Base-by-base conservation (phyloP, 2,888 invertebrate species). In the Phortica magna region DNA sequence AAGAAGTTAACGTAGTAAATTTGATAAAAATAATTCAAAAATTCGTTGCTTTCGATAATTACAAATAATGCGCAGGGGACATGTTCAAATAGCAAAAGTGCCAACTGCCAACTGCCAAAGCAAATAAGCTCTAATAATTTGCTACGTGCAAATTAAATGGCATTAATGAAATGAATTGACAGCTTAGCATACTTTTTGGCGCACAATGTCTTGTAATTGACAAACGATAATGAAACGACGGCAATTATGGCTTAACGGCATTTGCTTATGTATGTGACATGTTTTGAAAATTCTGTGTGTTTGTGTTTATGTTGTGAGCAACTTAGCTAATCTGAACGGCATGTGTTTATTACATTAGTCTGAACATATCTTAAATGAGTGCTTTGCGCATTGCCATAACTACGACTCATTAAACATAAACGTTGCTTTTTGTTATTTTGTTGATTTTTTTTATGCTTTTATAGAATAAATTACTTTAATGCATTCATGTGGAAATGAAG, bases 1-100 rank as follows among this genome's bases (percentile, higher is more conserved):
- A 61, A 61, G 19, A 61, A 61, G 10, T 61, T 61, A 61, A 61
- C 19, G 61, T 5, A 61, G 19, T 19, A 14, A 48, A 48, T 48
- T 48, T 9, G 48, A 48, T 9, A 12, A 48, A 14, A 9, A 14
- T 14, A 48, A 48, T 7, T 48, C 14, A 48, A 14, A 9, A 48
- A 48, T 31, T 31, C 31, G 48, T 14, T 48, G 48, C 48, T 48
- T 5, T 48, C 48, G 48, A 48, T 48, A 48, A 9, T 48, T 48
- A 14, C 48, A 48, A 9, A 14, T 9, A 48, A 48, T 48, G 48
- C 48, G 3, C 14, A 14, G 2, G 14, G 9, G 14, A 48, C 48
- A 48, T 12, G 48, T 48, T 48, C 48, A 14, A 9, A 48, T 48
- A 9, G 9, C 48, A 48, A 48, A 48, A 12, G 31, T 31, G 31